phyloP scores from a whole-genome alignment of 2,888 invertebrate genomes.

The Parnassius apollo region DNA sequence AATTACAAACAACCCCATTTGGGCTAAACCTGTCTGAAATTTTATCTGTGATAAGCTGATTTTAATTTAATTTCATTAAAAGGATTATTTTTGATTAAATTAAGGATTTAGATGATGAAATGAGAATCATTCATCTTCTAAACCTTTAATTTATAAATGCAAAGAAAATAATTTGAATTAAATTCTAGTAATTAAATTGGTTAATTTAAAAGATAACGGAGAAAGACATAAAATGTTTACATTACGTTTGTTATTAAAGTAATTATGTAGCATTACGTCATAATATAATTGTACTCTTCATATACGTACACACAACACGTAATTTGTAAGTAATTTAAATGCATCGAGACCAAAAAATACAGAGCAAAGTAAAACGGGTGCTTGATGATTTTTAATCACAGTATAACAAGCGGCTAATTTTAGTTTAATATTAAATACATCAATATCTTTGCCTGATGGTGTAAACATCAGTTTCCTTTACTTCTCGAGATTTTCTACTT shows the following conservation, averaged over 20 bases:
- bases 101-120: no score
- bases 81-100: background rate
- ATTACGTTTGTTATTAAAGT: no score
- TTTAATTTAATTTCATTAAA: constrained; percentile 5
- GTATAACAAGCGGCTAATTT: constrained; percentile 37
- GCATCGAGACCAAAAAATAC: background rate
- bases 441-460: constrained; percentile 27
- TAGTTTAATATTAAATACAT: constrained; percentile 22
- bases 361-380: background rate
- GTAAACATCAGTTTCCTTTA: constrained; percentile 15
- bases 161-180: constrained; percentile 15
- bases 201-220: no score
- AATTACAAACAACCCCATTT: no score
- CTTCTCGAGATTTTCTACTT: background rate
- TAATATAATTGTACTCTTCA: no score
- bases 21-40: background rate
- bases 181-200: no score
- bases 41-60: background rate
- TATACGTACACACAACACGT: background rate
- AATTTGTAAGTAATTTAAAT: background rate
- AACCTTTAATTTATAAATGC: constrained; percentile 3
- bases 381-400: constrained; percentile 17
- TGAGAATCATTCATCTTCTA: background rate
- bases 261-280: no score
- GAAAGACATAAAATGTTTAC: no score